These are phyloP conservation scores for Penaeus monodon DNA, from an alignment of 2,888 invertebrate genomes.

Conservation along the genomic window DNA sequence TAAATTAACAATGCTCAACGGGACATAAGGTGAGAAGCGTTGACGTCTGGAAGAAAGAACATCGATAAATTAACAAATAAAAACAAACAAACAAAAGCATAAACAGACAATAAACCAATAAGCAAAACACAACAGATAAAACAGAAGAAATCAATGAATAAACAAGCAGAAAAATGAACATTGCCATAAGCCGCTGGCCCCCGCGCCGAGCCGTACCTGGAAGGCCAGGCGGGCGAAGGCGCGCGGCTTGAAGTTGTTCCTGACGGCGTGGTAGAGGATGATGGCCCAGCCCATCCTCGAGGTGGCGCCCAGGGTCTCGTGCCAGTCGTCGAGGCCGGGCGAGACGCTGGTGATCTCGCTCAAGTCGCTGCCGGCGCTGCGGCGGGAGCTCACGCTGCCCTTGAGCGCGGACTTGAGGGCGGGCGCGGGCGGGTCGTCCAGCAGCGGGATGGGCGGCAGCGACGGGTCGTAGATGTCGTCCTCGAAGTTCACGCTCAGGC, in stretches of 20 bases:
- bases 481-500: background rate
- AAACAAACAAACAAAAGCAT: too few relatives aligned
- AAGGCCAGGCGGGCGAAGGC: constrained; percentile 56
- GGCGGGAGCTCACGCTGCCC: background rate
- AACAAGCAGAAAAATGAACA: too few relatives aligned
- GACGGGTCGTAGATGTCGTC: constrained; percentile 47
- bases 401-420: constrained; percentile 21
- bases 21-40: too few relatives aligned
- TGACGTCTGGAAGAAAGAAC: too few relatives aligned
- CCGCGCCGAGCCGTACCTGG: constrained; percentile 51
- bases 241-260: constrained; percentile 60
- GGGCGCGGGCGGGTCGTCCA: constrained; percentile 18
- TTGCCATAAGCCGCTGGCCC: background rate
- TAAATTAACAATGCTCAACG: too few relatives aligned
- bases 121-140: too few relatives aligned
- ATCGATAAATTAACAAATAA: too few relatives aligned
- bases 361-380: constrained; percentile 1
- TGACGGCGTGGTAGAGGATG: constrained; percentile 63
- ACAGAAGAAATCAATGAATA: too few relatives aligned
- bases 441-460: constrained; percentile 38
- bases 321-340: constrained; percentile 60
- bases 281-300: constrained; percentile 62
- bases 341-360: constrained; percentile 42
- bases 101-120: too few relatives aligned
- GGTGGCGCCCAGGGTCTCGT: constrained; percentile 56